A percentile compares a stretch with the other conserved stretches of the same genome.
phyloP scores from a whole-genome alignment of 1,140 invertebrate species.

The Armadillidium nasatum region DNA sequence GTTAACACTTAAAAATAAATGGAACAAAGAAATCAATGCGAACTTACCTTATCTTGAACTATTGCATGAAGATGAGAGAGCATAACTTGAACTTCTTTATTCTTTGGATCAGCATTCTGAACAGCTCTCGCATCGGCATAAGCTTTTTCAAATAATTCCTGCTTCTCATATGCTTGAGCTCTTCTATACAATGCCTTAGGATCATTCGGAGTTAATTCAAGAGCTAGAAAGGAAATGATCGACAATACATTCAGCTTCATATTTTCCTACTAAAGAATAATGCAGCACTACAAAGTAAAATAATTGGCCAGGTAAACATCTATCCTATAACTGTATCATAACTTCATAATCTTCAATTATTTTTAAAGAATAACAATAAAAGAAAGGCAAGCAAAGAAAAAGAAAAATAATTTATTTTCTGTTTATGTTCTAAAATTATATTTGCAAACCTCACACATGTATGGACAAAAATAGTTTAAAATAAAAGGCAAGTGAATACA shows the following conservation, averaged over 20 bases:
- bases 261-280: neutral
- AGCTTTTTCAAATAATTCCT: constrained; percentile 73
- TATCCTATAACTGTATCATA: too few relatives aligned
- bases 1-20: too few relatives aligned
- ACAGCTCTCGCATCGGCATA: constrained; percentile 85
- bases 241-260: neutral
- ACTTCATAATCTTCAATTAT: too few relatives aligned
- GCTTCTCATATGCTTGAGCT: constrained; percentile 80
- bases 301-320: too few relatives aligned
- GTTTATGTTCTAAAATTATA: too few relatives aligned
- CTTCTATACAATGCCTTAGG: constrained; percentile 89
- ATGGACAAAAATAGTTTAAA: too few relatives aligned
- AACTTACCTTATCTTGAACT: constrained; percentile 66
- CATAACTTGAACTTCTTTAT: constrained; percentile 74
- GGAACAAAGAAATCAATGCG: constrained; percentile 31
- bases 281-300: neutral
- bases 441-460: too few relatives aligned
- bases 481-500: too few relatives aligned
- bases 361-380: neutral
- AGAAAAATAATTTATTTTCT: too few relatives aligned
- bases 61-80: constrained; percentile 66
- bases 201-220: constrained; percentile 78
- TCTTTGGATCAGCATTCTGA: constrained; percentile 76
- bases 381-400: neutral
- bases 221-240: constrained; percentile 51